phyloP scores from a whole-genome alignment of 2,113 vertebrate species.

The Pachycephala philippinensis region DNA sequence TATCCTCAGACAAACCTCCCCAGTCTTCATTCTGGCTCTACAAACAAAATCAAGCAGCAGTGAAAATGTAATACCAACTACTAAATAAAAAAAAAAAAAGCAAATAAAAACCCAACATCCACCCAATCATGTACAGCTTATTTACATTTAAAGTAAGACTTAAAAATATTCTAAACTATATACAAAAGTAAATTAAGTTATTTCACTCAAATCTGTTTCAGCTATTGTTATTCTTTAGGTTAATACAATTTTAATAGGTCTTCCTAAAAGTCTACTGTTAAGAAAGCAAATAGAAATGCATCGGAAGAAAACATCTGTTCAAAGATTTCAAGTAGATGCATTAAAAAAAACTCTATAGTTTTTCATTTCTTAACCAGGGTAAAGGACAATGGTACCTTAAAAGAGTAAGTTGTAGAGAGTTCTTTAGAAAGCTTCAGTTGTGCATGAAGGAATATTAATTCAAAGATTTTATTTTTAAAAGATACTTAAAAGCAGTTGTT shows the following conservation, averaged over 20 bases:
- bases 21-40: slow-evolving; percentile 98
- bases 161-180: not conserved
- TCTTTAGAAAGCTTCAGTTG: not conserved
- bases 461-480: not conserved
- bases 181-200: not conserved
- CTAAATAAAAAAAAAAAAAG: not conserved
- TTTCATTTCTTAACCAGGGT: not conserved
- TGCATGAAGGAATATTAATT: not conserved
- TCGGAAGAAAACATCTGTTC: not conserved
- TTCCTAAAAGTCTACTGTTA: not conserved
- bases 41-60: slow-evolving; percentile 84
- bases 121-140: not conserved
- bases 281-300: not conserved
- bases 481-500: not conserved
- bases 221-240: not conserved
- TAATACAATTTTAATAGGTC: not conserved
- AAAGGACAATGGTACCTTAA: not conserved
- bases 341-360: not conserved
- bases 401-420: not conserved
- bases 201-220: not conserved
- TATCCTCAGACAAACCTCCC: slow-evolving; percentile 95
- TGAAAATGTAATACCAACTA: slow-evolving; percentile 67
- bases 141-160: not conserved
- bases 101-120: not conserved
- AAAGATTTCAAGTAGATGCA: not conserved